These are phyloP conservation scores for Palaemon carinicauda DNA, from an alignment of 1,140 invertebrate genomes.

Conservation along the genomic window DNA sequence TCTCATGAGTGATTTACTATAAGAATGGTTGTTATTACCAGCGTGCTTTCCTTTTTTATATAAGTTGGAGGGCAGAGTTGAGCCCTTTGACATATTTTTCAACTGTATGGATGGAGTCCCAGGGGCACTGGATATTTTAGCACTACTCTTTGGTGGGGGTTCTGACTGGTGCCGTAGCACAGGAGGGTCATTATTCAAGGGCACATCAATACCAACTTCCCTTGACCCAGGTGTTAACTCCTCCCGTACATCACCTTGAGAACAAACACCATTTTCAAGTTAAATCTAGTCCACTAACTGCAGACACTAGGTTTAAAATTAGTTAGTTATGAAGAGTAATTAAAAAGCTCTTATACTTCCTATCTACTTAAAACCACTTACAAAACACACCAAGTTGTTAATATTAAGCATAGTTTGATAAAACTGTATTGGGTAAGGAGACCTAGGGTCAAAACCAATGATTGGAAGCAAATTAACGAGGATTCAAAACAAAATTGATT, in stretches of 20 bases:
- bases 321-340: too few species aligned
- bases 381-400: too few species aligned
- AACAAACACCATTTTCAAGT: conserved; percentile 35
- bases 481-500: too few species aligned
- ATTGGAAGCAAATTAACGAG: too few species aligned
- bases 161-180: neutral
- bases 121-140: neutral
- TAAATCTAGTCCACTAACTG: neutral
- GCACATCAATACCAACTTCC: conserved; percentile 43
- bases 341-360: too few species aligned
- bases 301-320: neutral
- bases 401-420: too few species aligned
- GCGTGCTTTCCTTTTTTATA: too few species aligned
- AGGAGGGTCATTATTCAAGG: conserved; percentile 16
- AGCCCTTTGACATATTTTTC: neutral
- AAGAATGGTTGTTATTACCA: neutral
- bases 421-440: too few species aligned
- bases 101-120: neutral
- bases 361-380: too few species aligned
- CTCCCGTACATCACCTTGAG: conserved; percentile 40
- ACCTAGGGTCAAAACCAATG: too few species aligned
- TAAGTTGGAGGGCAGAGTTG: too few species aligned
- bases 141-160: neutral
- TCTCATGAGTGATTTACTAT: conserved; percentile 5
- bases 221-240: conserved; percentile 39